Evolutionary conservation across 2,888 invertebrate genomes (phyloP).

Genomic region (Gryllus longicercus): DNA sequence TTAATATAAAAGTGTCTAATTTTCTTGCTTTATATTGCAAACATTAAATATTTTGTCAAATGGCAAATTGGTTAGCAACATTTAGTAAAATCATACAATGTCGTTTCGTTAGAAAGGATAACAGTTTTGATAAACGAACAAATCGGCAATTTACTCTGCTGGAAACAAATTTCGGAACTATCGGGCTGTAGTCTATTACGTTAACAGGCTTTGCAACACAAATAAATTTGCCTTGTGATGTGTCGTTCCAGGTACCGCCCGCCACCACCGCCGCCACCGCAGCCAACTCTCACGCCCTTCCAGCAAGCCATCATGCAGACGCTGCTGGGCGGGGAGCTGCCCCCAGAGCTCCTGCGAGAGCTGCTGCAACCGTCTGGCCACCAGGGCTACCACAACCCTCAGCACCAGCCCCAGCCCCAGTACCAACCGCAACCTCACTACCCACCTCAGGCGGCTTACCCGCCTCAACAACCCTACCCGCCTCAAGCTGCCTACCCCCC

Average conservation of each 20-base stretch:
- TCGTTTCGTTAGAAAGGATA: no score
- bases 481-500: slow-evolving; percentile 27
- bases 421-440: slow-evolving; percentile 26
- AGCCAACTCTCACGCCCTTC: slow-evolving; percentile 29
- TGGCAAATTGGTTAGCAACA: no score
- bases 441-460: slow-evolving; percentile 20
- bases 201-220: no score
- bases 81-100: no score
- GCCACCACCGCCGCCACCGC: slow-evolving; percentile 23
- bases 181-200: no score
- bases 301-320: slow-evolving; percentile 33
- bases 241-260: slow-evolving; percentile 4
- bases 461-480: slow-evolving; percentile 21
- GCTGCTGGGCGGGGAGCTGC: slow-evolving; percentile 32
- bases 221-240: background rate
- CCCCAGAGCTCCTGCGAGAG: slow-evolving; percentile 32
- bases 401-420: slow-evolving; percentile 25
- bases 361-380: slow-evolving; percentile 23
- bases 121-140: no score
- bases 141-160: no score
- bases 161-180: no score
- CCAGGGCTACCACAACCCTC: background rate
- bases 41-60: no score
- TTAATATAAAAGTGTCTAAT: no score
- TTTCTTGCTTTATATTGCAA: no score